Evolutionary conservation across 1,140 invertebrate species (phyloP).

Genomic region (Venturia canescens): DNA sequence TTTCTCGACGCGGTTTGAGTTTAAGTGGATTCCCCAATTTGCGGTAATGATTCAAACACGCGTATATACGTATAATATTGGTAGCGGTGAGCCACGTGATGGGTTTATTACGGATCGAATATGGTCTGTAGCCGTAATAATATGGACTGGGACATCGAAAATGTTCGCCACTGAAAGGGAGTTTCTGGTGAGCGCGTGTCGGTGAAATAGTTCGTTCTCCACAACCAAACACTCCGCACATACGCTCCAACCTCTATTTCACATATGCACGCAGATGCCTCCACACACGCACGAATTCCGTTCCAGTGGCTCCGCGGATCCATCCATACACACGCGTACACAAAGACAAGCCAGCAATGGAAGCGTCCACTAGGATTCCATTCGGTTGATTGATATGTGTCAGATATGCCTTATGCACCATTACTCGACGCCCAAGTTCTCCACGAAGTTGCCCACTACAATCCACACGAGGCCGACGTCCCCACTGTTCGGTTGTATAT

Average conservation of each 20-base stretch:
- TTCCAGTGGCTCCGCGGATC: too few relatives aligned
- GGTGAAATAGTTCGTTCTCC: neutral
- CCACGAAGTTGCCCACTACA: conserved; percentile 7
- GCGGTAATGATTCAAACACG: neutral
- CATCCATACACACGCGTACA: neutral
- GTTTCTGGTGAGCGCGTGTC: neutral
- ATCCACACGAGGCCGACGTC: neutral
- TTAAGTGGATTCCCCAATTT: neutral
- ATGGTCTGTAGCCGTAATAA: neutral
- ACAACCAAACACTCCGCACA: neutral
- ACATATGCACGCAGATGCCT: neutral
- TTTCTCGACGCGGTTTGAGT: too few relatives aligned
- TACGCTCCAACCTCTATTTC: neutral
- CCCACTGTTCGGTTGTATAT: neutral
- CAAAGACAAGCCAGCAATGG: neutral
- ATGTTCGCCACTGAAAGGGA: neutral
- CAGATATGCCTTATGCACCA: conserved; percentile 45
- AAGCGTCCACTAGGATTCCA: conserved; percentile 42
- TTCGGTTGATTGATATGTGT: conserved; percentile 51
- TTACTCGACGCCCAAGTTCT: conserved; percentile 40
- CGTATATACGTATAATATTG: conserved; percentile 4
- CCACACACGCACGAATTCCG: neutral
- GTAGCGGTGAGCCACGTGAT: conserved; percentile 3
- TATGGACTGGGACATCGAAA: neutral
- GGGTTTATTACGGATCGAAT: conserved; percentile 8